Percentiles rank a stretch among this genome's conserved stretches.
These are phyloP conservation scores for Camponotus pennsylvanicus DNA, from an alignment of 1,140 invertebrate genomes.

Conservation along the genomic window DNA sequence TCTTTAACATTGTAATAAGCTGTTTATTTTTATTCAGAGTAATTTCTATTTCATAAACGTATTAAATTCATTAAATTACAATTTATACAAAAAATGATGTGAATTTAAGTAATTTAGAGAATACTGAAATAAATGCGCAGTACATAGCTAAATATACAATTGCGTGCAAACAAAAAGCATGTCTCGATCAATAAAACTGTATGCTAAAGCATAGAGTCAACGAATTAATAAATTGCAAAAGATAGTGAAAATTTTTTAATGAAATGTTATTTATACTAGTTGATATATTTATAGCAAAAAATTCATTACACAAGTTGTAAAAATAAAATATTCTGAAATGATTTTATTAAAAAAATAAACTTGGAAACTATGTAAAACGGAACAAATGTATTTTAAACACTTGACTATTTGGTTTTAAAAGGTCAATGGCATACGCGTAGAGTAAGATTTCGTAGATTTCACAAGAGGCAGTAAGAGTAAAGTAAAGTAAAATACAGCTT, in stretches of 20 bases:
- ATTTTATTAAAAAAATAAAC: neutral
- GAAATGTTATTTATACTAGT: neutral
- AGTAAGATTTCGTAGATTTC: neutral
- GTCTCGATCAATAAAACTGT: slow-evolving; percentile 27
- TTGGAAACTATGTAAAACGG: neutral
- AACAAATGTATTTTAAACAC: neutral
- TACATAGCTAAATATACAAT: slow-evolving; percentile 46
- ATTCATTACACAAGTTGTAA: neutral
- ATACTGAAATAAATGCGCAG: slow-evolving; percentile 6
- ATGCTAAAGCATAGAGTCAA: neutral
- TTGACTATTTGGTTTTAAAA: neutral
- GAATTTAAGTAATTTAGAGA: slow-evolving; percentile 2
- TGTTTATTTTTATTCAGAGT: neutral
- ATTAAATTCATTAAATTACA: neutral
- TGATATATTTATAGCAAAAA: neutral
- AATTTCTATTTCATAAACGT: neutral
- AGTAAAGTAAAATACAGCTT: slow-evolving; percentile 36
- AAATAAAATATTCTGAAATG: neutral
- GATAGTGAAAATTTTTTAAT: neutral
- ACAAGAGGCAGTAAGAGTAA: neutral
- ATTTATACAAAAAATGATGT: slow-evolving; percentile 13
- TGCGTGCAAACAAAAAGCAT: slow-evolving; percentile 37
- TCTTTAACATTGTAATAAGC: neutral
- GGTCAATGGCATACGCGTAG: neutral
- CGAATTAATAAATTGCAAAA: neutral